These are phyloP conservation scores for Periophthalmus magnuspinnatus DNA, from an alignment of 2,797 vertebrate species.

Conservation along the genomic window DNA sequence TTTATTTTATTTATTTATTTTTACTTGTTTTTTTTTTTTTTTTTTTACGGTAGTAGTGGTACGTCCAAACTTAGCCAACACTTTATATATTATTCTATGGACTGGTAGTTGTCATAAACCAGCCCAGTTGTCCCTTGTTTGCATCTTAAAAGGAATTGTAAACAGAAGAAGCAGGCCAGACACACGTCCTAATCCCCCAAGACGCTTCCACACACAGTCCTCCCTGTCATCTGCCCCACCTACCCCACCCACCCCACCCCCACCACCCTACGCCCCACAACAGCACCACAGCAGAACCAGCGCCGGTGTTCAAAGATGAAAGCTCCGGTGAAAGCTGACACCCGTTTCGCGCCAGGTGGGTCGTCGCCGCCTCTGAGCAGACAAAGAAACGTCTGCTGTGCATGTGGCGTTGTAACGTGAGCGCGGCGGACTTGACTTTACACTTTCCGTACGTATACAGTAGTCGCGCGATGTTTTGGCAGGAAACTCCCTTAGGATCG, in stretches of 20 bases:
- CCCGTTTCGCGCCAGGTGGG: slow-evolving; percentile 20
- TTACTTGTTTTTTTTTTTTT: too few relatives aligned
- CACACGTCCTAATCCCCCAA: slow-evolving; percentile 29
- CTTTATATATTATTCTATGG: not conserved
- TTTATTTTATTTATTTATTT: too few relatives aligned
- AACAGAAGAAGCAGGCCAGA: slow-evolving; percentile 26
- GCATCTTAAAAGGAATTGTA: slow-evolving; percentile 36
- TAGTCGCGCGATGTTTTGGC: not conserved
- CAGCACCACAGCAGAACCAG: slow-evolving; percentile 16
- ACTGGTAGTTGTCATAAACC: not conserved
- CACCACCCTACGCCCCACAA: slow-evolving; percentile 19
- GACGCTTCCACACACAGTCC: slow-evolving; percentile 18
- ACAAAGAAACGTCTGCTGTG: slow-evolving; percentile 5
- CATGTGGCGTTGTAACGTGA: slow-evolving; percentile 19
- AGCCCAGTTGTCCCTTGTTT: slow-evolving; percentile 6
- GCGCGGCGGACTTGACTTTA: slow-evolving; percentile 26
- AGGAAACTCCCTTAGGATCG: slow-evolving; percentile 7
- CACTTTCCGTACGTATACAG: not conserved
- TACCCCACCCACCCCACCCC: too few relatives aligned
- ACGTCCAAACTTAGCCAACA: too few relatives aligned
- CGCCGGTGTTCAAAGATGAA: slow-evolving; percentile 30
- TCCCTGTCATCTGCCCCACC: not conserved
- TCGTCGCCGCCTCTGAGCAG: slow-evolving; percentile 17
- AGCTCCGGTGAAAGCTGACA: slow-evolving; percentile 44
- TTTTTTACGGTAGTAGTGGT: too few relatives aligned